Conservation (phyloP, 2,888 invertebrate genomes). For the Ligdia adustata region DNA sequence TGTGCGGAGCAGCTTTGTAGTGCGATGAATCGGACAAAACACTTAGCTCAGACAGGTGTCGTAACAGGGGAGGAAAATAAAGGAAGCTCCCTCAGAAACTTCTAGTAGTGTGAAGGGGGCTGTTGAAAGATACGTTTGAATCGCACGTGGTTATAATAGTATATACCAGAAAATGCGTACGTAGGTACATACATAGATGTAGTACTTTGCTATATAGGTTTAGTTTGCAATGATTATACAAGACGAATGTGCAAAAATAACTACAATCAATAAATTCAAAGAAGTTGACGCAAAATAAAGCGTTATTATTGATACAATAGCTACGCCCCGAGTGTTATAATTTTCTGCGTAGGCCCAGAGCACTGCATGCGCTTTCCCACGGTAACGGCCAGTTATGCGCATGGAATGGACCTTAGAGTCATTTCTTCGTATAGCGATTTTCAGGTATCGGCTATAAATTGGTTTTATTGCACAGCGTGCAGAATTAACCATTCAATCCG, state of each 20-base stretch:
- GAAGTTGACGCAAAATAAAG: no score
- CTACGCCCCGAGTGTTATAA: neutral
- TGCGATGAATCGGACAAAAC: constrained; percentile 30
- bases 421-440: constrained; percentile 36
- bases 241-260: no score
- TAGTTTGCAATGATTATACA: no score
- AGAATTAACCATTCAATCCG: constrained; percentile 16
- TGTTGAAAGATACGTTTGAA: constrained; percentile 53
- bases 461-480: constrained; percentile 3
- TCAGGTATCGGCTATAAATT: constrained; percentile 20
- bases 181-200: constrained; percentile 21
- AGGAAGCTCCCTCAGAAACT: constrained; percentile 43
- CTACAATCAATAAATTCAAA: no score
- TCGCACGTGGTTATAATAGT: constrained; percentile 41
- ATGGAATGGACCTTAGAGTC: constrained; percentile 56
- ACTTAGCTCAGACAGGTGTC: constrained; percentile 32
- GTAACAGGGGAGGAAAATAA: constrained; percentile 42
- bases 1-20: constrained; percentile 9
- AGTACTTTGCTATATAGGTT: no score
- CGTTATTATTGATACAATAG: neutral
- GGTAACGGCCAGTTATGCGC: constrained; percentile 58
- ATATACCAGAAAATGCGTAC: constrained; percentile 24
- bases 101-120: constrained; percentile 45
- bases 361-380: constrained; percentile 61
- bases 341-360: neutral